Evolutionary conservation across 2,797 vertebrate genomes (phyloP).

Genomic region (Vireo griseus): DNA sequence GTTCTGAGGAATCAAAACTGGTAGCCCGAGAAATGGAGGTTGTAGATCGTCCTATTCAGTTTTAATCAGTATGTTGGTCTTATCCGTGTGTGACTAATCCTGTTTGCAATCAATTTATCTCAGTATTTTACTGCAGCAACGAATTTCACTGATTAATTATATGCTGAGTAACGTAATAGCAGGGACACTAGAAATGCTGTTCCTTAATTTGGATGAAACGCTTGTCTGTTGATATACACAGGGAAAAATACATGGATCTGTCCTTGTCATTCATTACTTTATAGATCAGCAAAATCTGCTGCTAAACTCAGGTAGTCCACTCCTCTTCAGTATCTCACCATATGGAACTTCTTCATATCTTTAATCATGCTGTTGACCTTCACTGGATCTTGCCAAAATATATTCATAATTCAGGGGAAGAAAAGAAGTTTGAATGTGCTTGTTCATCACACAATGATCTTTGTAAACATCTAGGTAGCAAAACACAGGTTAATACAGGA

Average conservation of each 20-base stretch:
- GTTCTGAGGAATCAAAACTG: neutral
- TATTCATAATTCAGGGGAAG: neutral
- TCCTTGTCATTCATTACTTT: constrained; percentile 3
- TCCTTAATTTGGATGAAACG: neutral
- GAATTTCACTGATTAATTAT: constrained; percentile 44
- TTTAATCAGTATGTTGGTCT: constrained; percentile 1
- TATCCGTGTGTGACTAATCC: neutral
- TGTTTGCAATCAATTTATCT: constrained; percentile 24
- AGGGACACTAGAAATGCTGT: neutral
- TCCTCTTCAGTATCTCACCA: neutral
- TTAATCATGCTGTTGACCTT: constrained; percentile 38
- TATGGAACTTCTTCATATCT: constrained; percentile 20
- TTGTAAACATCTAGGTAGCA: neutral
- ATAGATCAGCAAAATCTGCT: constrained; percentile 25
- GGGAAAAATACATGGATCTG: neutral
- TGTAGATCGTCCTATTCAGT: neutral
- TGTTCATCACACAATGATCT: neutral
- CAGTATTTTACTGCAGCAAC: constrained; percentile 39
- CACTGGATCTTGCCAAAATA: constrained; percentile 5
- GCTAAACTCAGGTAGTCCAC: neutral
- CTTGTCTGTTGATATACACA: neutral
- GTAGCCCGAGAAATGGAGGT: neutral
- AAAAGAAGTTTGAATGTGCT: neutral
- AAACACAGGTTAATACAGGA: constrained; percentile 19
- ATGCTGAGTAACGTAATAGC: neutral